Evolutionary conservation across 2,113 vertebrate genomes (phyloP).

Genomic region (Pachycephala philippinensis): DNA sequence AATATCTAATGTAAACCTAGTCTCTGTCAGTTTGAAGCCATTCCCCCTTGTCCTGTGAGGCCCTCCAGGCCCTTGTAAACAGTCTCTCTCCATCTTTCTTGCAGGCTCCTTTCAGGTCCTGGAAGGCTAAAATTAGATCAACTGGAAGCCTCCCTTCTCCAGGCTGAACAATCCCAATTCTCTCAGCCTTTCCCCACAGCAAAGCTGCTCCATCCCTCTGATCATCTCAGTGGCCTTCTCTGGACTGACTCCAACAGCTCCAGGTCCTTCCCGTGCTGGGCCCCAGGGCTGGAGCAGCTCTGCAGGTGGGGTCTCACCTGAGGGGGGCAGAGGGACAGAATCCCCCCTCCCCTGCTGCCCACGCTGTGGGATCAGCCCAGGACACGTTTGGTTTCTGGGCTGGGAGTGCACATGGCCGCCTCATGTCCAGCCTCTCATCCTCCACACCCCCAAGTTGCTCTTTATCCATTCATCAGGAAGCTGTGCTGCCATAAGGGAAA

Average conservation of each 20-base stretch:
- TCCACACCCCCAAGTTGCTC: not conserved
- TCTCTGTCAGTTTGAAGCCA: not conserved
- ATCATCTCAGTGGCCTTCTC: not conserved
- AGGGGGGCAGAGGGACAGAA: not conserved
- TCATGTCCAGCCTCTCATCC: not conserved
- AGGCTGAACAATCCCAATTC: not conserved
- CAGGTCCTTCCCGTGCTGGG: not conserved
- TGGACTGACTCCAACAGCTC: not conserved
- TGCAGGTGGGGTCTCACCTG: not conserved
- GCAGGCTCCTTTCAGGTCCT: not conserved
- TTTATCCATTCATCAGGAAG: accelerated
- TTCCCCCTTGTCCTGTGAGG: not conserved
- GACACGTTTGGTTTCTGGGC: not conserved
- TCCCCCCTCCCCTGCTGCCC: not conserved
- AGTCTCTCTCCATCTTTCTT: not conserved
- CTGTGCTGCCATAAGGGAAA: not conserved
- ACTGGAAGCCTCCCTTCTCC: not conserved
- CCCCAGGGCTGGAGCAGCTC: not conserved
- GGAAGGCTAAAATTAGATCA: not conserved
- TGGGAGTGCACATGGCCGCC: accelerated
- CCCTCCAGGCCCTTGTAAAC: not conserved
- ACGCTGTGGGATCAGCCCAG: accelerated
- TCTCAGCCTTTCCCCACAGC: not conserved
- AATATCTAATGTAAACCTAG: not conserved
- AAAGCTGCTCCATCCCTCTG: not conserved